A percentile compares a stretch with the other conserved stretches of the same genome.
Evolutionary conservation across 1,140 invertebrate species (phyloP).

Genomic region (Bactericera cockerelli): DNA sequence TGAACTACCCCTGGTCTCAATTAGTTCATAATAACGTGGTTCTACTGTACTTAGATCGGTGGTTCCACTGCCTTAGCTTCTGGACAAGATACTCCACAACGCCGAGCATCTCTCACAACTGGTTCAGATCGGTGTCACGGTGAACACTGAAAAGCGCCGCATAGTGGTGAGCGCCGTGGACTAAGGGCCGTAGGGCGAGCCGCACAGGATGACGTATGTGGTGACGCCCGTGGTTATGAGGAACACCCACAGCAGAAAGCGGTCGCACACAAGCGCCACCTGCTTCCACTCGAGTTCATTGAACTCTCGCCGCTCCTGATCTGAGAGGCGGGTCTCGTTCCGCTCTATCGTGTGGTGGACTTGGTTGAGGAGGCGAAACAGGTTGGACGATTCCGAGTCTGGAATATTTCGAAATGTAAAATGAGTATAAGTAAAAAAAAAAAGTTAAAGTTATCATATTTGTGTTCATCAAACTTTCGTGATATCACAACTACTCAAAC

Average conservation of each 20-base stretch:
- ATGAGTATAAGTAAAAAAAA: no score
- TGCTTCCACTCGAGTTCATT: slow-evolving; percentile 62
- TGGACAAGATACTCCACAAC: no score
- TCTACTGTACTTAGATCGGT: no score
- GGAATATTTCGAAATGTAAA: slow-evolving; percentile 12
- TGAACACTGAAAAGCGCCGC: no score
- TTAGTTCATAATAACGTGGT: no score
- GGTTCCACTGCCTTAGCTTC: no score
- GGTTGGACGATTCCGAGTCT: slow-evolving; percentile 29
- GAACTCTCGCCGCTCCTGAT: slow-evolving; percentile 47
- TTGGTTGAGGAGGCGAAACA: slow-evolving; percentile 43
- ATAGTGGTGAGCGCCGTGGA: neutral
- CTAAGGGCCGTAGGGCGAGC: slow-evolving; percentile 35
- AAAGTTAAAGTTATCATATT: slow-evolving; percentile 22
- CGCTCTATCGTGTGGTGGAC: slow-evolving; percentile 53
- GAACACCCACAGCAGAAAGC: slow-evolving; percentile 49
- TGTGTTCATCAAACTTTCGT: no score
- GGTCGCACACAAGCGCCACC: slow-evolving; percentile 50
- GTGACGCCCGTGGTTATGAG: slow-evolving; percentile 44
- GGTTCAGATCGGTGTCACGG: no score
- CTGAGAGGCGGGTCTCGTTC: slow-evolving; percentile 46
- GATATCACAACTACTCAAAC: no score
- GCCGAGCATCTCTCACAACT: no score
- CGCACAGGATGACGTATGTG: slow-evolving; percentile 43
- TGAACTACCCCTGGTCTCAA: no score